These are phyloP conservation scores for zebrafish (Danio rerio) DNA, from an alignment of 2,113 vertebrate species.

Conservation along the genomic window GRCz12tu NC_133192.1:39809001-39809500, in stretches of 20 bases:
- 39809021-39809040: slow-evolving; percentile 69
- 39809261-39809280: not conserved
- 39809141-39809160: slow-evolving; percentile 59
- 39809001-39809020: slow-evolving; percentile 66
- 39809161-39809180: slow-evolving; percentile 21
- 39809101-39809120: slow-evolving; percentile 70
- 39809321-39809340: not conserved
- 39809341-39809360: not conserved
- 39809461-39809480: no score
- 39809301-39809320: not conserved
- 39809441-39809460: no score
- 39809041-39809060: slow-evolving; percentile 77
- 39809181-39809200: not conserved
- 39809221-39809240: slow-evolving; percentile 9
- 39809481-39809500: no score
- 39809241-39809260: not conserved
- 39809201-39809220: slow-evolving; percentile 35
- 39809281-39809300: slow-evolving; percentile 5
- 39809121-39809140: slow-evolving; percentile 60
- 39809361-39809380: not conserved
- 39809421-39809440: no score
- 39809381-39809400: no score
- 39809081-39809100: slow-evolving; percentile 69
- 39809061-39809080: slow-evolving; percentile 78
- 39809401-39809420: no score